Evolutionary conservation across 2,888 invertebrate species (phyloP).

Genomic region (Eupeodes luniger): DNA sequence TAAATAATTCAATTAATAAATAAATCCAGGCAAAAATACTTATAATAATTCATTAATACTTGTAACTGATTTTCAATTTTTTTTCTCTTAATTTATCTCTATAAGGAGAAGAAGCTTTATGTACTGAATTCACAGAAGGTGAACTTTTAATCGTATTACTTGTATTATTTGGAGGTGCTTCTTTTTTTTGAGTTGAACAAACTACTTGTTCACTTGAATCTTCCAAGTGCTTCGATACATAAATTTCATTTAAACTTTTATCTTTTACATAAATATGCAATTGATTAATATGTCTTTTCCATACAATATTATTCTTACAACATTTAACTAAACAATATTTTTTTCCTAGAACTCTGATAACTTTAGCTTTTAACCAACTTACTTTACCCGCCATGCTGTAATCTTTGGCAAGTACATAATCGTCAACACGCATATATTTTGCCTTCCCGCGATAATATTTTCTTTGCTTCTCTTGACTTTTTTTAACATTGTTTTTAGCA

Average conservation of each 20-base stretch:
- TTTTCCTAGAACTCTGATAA: slow-evolving; percentile 4
- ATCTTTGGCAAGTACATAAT: slow-evolving; percentile 11
- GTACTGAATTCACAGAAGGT: not conserved
- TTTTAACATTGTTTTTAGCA: not conserved
- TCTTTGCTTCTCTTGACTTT: slow-evolving; percentile 1
- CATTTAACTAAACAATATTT: slow-evolving; percentile 11
- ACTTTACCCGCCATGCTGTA: slow-evolving; percentile 8
- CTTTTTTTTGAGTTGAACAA: not conserved
- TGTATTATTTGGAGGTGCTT: not conserved
- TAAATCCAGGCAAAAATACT: not conserved
- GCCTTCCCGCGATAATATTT: not conserved
- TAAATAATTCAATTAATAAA: not conserved
- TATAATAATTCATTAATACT: slow-evolving; percentile 1
- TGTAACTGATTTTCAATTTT: not conserved
- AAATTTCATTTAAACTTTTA: not conserved
- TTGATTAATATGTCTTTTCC: slow-evolving; percentile 11
- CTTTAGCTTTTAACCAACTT: slow-evolving; percentile 5
- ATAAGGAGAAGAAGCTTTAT: not conserved
- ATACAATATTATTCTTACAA: slow-evolving; percentile 7
- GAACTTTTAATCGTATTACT: not conserved
- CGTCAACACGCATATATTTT: slow-evolving; percentile 6
- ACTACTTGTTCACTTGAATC: slow-evolving; percentile 8
- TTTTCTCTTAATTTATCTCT: slow-evolving; percentile 8
- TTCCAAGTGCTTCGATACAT: not conserved
- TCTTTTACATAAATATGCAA: slow-evolving; percentile 11